Percentiles rank a stretch among this genome's conserved stretches.
Conservation (phyloP, 2,113 vertebrate species). For the Rhynchomys soricoides region DNA sequence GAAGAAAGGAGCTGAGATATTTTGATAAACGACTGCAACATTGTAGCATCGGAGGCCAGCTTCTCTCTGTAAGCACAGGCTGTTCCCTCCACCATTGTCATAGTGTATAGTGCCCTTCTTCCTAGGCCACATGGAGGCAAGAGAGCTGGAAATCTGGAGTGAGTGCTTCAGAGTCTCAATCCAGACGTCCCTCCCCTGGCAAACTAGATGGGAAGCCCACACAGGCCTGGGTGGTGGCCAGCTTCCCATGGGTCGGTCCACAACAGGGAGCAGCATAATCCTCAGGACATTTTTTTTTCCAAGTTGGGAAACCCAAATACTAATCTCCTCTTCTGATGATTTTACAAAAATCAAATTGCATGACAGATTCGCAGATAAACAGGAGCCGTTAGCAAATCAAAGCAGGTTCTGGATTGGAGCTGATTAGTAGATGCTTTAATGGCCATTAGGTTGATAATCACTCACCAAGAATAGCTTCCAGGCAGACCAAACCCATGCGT, state of each 20-base stretch:
- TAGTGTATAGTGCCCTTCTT: background rate
- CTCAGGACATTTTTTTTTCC: background rate
- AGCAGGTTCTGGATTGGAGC: conserved; percentile 73
- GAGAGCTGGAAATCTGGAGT: background rate
- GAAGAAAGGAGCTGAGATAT: background rate
- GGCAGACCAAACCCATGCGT: conserved; percentile 70
- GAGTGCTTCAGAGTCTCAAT: background rate
- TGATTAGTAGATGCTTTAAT: conserved; percentile 71
- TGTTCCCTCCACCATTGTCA: background rate
- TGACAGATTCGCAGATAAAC: conserved; percentile 77
- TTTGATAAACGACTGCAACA: background rate
- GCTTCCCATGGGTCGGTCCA: background rate
- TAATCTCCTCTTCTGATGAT: conserved; percentile 76
- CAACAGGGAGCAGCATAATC: conserved; percentile 43
- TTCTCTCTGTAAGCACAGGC: conserved; percentile 9
- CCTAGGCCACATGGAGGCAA: background rate
- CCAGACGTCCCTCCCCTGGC: background rate
- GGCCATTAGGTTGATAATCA: conserved; percentile 74
- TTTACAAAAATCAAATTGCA: conserved; percentile 73
- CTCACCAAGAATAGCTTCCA: conserved; percentile 71
- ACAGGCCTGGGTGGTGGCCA: background rate
- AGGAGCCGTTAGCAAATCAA: conserved; percentile 65
- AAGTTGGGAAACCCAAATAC: conserved; percentile 66
- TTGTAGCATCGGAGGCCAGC: background rate
- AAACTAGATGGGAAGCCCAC: background rate